Evolutionary conservation across 2,113 vertebrate species (phyloP).

Genomic region (Amphilophus citrinellus): DNA sequence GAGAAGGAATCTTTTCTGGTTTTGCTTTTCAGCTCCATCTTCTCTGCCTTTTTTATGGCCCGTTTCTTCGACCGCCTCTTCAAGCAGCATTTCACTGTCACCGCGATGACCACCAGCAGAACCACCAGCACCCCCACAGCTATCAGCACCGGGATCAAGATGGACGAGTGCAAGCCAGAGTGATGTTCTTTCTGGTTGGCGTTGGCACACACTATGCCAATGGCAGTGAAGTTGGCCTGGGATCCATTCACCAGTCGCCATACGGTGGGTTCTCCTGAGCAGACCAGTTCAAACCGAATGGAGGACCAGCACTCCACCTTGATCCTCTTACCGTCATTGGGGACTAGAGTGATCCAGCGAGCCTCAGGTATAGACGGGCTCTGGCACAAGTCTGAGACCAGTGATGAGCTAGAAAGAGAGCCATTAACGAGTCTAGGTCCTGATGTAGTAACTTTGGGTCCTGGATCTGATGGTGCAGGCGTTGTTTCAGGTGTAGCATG

Average conservation of each 20-base stretch:
- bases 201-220: slow-evolving; percentile 55
- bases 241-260: slow-evolving; percentile 55
- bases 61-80: slow-evolving; percentile 47
- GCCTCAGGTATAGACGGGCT: fast-evolving
- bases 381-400: background rate
- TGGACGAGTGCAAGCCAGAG: background rate
- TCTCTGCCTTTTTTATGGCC: slow-evolving; percentile 28
- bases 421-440: background rate
- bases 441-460: background rate
- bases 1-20: slow-evolving; percentile 31
- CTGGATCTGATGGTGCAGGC: background rate
- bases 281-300: slow-evolving; percentile 44
- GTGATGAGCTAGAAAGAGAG: background rate
- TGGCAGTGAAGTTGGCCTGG: slow-evolving; percentile 15
- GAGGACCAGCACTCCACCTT: slow-evolving; percentile 60
- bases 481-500: background rate
- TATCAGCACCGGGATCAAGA: slow-evolving; percentile 65
- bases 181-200: slow-evolving; percentile 41
- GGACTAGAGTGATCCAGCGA: slow-evolving; percentile 13
- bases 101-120: slow-evolving; percentile 3
- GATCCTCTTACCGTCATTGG: slow-evolving; percentile 8
- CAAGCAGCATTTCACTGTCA: slow-evolving; percentile 72
- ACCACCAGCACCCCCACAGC: slow-evolving; percentile 63
- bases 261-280: background rate
- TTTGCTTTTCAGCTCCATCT: slow-evolving; percentile 54